phyloP scores from a whole-genome alignment of 2,797 vertebrate genomes.

The Clarias laeviceps region DNA sequence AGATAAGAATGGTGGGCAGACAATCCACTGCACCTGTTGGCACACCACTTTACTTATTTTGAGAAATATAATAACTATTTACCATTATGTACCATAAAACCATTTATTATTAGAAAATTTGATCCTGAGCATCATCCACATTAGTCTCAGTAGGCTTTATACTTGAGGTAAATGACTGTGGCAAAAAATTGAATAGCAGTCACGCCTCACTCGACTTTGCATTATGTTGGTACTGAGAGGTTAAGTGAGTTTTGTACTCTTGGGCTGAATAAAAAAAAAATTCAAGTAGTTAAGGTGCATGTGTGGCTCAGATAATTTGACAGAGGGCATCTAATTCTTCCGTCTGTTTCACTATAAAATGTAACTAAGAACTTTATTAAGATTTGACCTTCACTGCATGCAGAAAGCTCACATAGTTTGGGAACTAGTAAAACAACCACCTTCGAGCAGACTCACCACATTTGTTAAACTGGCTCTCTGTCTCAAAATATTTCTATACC shows the following conservation, averaged over 20 bases:
- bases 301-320: background rate
- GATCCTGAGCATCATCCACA: slow-evolving; percentile 6
- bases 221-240: background rate
- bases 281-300: background rate
- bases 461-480: background rate
- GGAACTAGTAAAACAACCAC: background rate
- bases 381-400: background rate
- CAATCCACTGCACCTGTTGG: background rate
- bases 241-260: background rate
- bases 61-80: too few species aligned
- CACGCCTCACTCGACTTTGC: background rate
- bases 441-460: background rate
- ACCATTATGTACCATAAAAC: too few species aligned
- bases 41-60: background rate
- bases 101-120: background rate
- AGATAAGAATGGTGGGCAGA: background rate
- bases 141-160: background rate
- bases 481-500: background rate
- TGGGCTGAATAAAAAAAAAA: background rate
- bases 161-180: background rate
- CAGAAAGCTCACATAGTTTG: background rate
- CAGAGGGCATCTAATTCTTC: background rate
- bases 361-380: background rate
- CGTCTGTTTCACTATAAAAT: background rate
- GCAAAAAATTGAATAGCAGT: background rate